A percentile compares a stretch with the other conserved stretches of the same genome.
phyloP scores from a whole-genome alignment of 1,140 invertebrate genomes.

The Cydia amplana region DNA sequence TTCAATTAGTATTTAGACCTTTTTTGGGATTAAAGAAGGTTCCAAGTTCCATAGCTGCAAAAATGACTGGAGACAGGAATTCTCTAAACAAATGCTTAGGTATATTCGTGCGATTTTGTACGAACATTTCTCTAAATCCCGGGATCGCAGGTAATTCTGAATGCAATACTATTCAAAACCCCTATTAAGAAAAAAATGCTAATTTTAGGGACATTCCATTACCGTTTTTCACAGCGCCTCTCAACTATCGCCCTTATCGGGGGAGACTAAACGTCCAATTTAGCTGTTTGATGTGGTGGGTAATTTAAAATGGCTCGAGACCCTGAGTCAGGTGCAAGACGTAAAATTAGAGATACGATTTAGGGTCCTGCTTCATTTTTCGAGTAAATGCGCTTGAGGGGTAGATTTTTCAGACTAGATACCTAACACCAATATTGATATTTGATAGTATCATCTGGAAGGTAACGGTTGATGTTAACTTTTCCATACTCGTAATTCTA shows the following conservation, averaged over 20 bases:
- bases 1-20: no score
- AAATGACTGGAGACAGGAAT: no score
- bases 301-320: slow-evolving; percentile 25
- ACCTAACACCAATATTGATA: background rate
- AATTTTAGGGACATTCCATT: slow-evolving; percentile 11
- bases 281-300: slow-evolving; percentile 3
- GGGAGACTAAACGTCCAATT: background rate
- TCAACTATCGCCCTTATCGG: background rate
- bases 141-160: background rate
- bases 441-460: background rate
- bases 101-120: no score
- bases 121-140: background rate
- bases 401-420: no score
- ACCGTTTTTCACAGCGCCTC: background rate
- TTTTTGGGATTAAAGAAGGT: no score
- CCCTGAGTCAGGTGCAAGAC: slow-evolving; percentile 18
- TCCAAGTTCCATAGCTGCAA: no score
- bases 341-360: slow-evolving; percentile 25
- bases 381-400: background rate
- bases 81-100: no score
- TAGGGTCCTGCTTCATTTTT: background rate
- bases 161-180: slow-evolving; percentile 14
- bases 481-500: no score
- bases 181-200: slow-evolving; percentile 28
- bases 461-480: no score